Evolutionary conservation across 2,113 vertebrate species (phyloP), one percentile per base, ranked within the genome.

Genomic region (Sula dactylatra): DNA sequence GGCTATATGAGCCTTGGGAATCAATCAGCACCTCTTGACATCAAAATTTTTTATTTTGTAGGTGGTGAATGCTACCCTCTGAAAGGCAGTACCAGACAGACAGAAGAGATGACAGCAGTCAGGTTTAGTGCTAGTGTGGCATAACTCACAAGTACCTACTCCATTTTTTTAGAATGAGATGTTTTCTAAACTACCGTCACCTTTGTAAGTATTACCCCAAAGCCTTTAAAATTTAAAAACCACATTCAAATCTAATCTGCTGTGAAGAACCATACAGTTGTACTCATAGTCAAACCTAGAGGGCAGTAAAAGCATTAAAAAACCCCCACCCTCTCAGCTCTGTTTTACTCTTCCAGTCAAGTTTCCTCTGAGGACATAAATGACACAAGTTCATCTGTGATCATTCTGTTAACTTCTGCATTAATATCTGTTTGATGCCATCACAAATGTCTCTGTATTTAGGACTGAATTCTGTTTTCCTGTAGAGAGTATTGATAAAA

Each of bases 251-350:
- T 50, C 19, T 38, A 13, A 69, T 15, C 27, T 54, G 61, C 26
- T 59, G 24, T 83, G 3, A 50, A 86, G 59, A 80, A 17, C 62
- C 42, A 32, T 27, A 4, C 4, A 52, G 67, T 32, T 61, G 10
- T 95, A 79, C 72, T 83, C 13, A 3, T 22, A 26, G 44, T 90
- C 44, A 92, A 84, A 79, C 72, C 92, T 95, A 97, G 95, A 94
- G 94, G 95, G 96, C 96, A 95, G 94, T 82, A 93, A 81, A 94
- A 79, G 72, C 91, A 86, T 91, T 38, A 52, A 67, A 84, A 85
- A 90, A 36, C 0, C 10, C 13, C 10, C 13, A 27, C 2, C 3
- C 25, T 55, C 27, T 85, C 12, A 26, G n/a, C 40, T 72, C 22
- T 49, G 24, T 65, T 67, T 70, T 9, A 17, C 27, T 90, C 29